Percentiles rank a stretch among this genome's conserved stretches.
These are phyloP conservation scores for Serripes groenlandicus DNA, from an alignment of 2,888 invertebrate species.

Conservation along the genomic window DNA sequence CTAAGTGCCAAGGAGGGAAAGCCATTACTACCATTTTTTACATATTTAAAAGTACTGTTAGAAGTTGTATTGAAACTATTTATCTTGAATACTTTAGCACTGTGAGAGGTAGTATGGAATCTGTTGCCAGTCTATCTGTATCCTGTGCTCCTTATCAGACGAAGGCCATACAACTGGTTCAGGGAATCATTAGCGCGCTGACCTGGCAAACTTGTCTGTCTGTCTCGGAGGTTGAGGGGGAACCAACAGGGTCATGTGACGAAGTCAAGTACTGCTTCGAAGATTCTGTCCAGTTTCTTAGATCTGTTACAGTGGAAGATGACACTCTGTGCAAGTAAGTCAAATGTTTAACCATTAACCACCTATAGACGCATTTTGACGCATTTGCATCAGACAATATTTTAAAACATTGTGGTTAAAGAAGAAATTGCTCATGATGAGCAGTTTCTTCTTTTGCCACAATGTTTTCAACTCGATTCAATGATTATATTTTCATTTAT, in stretches of 20 bases:
- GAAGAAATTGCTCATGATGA: too few relatives aligned
- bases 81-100: conserved; percentile 40
- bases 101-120: neutral
- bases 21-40: too few relatives aligned
- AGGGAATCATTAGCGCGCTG: conserved; percentile 23
- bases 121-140: conserved; percentile 19
- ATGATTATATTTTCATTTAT: too few relatives aligned
- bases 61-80: too few relatives aligned
- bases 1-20: too few relatives aligned
- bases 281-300: conserved; percentile 36
- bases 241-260: conserved; percentile 32
- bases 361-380: too few relatives aligned
- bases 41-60: too few relatives aligned
- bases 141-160: conserved; percentile 42
- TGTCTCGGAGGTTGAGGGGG: conserved; percentile 11
- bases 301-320: neutral
- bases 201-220: conserved; percentile 35
- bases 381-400: too few relatives aligned
- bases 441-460: too few relatives aligned
- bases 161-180: conserved; percentile 28
- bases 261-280: conserved; percentile 24
- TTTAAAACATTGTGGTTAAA: too few relatives aligned
- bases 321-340: conserved; percentile 47
- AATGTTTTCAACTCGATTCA: too few relatives aligned
- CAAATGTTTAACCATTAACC: neutral